Percentiles rank a stretch among this genome's conserved stretches.
Conservation (phyloP, 2,113 vertebrate species). For the Cyprinodon tularosa region DNA sequence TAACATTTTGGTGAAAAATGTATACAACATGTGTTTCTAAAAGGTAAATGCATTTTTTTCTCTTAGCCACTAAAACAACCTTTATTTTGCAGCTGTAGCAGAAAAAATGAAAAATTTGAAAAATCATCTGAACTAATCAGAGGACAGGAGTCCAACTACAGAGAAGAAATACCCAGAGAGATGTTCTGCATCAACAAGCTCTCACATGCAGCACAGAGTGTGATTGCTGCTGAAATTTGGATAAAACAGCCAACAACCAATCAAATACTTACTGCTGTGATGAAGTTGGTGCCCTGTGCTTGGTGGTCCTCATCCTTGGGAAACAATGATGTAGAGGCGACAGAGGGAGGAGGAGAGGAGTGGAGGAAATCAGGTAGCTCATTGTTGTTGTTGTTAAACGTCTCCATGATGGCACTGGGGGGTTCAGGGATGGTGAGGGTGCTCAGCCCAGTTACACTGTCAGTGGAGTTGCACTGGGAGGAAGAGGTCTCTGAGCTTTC, state of each 20-base stretch:
- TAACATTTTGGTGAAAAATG: background rate
- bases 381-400: conserved; percentile 55
- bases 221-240: background rate
- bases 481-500: conserved; percentile 81
- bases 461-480: conserved; percentile 79
- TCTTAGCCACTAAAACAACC: background rate
- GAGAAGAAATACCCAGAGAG: background rate
- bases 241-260: background rate
- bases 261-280: conserved; percentile 77
- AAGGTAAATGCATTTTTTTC: background rate
- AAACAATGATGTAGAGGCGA: conserved; percentile 62
- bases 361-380: conserved; percentile 64
- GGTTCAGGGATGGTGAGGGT: conserved; percentile 49
- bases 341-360: conserved; percentile 61
- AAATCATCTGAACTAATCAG: background rate
- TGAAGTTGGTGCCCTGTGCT: conserved; percentile 68
- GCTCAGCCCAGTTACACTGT: conserved; percentile 71
- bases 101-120: background rate
- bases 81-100: background rate
- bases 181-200: background rate
- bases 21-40: background rate
- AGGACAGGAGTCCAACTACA: background rate
- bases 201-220: background rate
- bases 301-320: conserved; percentile 71
- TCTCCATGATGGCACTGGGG: conserved; percentile 61